Percentiles rank a stretch among this genome's conserved stretches.
Conservation (phyloP, 2,113 vertebrate genomes). For the Rhynchopsitta pachyrhyncha region DNA sequence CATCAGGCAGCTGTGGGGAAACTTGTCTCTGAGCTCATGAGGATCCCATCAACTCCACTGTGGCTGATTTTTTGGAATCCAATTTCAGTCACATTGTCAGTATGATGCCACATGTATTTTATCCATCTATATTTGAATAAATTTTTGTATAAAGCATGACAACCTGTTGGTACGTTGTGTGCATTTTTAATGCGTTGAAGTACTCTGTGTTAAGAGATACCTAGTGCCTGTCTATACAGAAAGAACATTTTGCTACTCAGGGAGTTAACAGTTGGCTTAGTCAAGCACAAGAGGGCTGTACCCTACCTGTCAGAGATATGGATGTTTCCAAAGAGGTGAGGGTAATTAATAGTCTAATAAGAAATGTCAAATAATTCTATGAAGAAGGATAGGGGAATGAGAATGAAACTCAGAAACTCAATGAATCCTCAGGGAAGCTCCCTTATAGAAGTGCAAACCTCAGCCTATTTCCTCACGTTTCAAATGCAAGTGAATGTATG, state of each 20-base stretch:
- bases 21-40: not conserved
- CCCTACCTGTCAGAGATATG: not conserved
- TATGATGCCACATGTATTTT: not conserved
- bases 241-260: not conserved
- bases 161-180: not conserved
- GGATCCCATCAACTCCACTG: not conserved
- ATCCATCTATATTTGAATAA: not conserved
- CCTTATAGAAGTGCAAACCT: not conserved
- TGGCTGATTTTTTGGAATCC: not conserved
- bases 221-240: not conserved
- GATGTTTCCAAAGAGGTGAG: not conserved
- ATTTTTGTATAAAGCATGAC: not conserved
- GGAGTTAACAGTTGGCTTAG: not conserved
- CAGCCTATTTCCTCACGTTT: not conserved
- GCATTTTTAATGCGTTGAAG: not conserved
- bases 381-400: not conserved
- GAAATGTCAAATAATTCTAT: not conserved
- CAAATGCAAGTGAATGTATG: not conserved
- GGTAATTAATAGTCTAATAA: not conserved
- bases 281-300: not conserved
- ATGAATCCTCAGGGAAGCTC: not conserved
- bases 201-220: not conserved
- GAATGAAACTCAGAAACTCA: not conserved
- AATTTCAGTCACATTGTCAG: not conserved
- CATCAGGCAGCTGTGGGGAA: not conserved